Percentiles rank a stretch among this genome's conserved stretches.
Conservation (phyloP, 2,113 vertebrate genomes). For the Meleagris gallopavo region DNA sequence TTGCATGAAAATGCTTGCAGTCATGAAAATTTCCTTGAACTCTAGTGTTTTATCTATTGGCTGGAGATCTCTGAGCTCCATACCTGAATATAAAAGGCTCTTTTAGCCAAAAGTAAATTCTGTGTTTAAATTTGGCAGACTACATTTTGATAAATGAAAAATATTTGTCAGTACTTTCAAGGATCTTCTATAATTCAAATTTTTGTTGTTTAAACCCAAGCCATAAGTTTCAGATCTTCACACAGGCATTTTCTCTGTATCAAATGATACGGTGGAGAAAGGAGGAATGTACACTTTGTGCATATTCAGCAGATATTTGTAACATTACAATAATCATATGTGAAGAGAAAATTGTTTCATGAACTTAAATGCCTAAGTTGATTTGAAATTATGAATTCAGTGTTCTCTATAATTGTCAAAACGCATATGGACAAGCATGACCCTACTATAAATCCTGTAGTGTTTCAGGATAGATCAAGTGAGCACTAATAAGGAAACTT, state of each 20-base stretch:
- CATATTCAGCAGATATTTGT: neutral
- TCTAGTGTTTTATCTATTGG: neutral
- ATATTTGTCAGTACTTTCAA: neutral
- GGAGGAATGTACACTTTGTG: neutral
- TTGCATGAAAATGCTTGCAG: neutral
- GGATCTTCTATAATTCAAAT: neutral
- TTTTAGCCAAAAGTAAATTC: neutral
- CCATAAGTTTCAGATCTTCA: neutral
- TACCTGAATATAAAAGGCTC: neutral
- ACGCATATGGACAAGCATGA: neutral
- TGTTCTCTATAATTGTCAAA: neutral
- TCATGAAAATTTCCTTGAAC: constrained; percentile 1
- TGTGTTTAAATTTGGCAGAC: neutral
- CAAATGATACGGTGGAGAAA: neutral
- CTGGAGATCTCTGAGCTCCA: neutral
- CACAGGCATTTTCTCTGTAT: neutral
- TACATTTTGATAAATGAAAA: neutral
- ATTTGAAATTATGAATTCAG: neutral
- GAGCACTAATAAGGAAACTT: neutral
- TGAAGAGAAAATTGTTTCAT: neutral
- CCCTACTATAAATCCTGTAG: neutral
- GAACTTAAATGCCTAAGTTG: neutral
- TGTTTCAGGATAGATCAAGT: neutral
- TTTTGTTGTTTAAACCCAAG: neutral
- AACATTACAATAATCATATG: neutral